phyloP scores from a whole-genome alignment of 2,113 vertebrate species.

The Dipodomys spectabilis region DNA sequence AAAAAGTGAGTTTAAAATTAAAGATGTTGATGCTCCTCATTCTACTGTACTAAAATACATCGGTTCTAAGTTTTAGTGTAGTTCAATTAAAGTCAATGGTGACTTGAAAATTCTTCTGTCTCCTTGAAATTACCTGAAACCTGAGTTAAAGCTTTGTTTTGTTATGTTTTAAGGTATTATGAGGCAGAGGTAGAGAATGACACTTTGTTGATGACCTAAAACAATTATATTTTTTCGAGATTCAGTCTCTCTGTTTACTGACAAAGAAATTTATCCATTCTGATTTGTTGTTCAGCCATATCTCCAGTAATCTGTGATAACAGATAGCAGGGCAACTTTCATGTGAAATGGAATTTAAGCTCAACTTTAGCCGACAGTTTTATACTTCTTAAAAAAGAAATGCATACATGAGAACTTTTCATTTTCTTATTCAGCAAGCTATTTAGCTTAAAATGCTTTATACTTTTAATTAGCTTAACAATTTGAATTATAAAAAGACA shows the following conservation, averaged over 20 bases:
- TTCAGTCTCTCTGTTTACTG: constrained; percentile 4
- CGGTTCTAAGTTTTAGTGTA: not conserved
- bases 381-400: constrained; percentile 18
- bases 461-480: constrained; percentile 12
- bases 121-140: constrained; percentile 30
- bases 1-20: not conserved
- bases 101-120: not conserved
- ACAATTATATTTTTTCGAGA: constrained; percentile 39
- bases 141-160: not conserved
- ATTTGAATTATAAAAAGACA: constrained; percentile 50
- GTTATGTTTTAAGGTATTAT: not conserved
- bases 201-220: constrained; percentile 16
- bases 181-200: not conserved
- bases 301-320: not conserved
- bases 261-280: constrained; percentile 15
- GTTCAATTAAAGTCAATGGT: not conserved
- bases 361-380: constrained; percentile 45
- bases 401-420: not conserved
- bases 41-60: not conserved
- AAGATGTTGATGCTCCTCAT: not conserved
- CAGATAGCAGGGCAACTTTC: not conserved
- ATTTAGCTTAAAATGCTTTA: constrained; percentile 28
- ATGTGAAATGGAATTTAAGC: constrained; percentile 1
- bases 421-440: constrained; percentile 37
- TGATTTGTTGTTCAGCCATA: not conserved